Evolutionary conservation across 2,797 vertebrate genomes (phyloP), one percentile per base, ranked within the genome.

Genomic region (Sternarchorhynchus goeldii): DNA sequence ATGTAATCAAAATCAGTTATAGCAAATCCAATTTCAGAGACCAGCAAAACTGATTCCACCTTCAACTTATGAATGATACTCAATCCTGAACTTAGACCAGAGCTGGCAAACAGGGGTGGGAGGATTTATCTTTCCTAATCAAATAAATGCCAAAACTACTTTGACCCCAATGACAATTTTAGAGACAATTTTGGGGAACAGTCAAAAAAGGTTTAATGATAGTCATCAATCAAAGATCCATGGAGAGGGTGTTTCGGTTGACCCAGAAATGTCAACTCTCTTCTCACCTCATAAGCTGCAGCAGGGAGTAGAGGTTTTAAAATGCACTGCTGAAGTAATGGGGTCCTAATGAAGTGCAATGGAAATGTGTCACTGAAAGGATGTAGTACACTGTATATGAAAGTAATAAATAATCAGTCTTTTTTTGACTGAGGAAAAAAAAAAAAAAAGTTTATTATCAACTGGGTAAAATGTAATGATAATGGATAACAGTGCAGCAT

Each of bases 211-310:
- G 32, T 62, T 75, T 82, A 84, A 86, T 83, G 82, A 84, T 82
- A 63, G 32, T 79, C 79, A 87, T 86, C 85, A 85, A 81, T 87
- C 86, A 84, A 58, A 68, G 50, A 71, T 18, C 41, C 67, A 81
- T 81, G 70, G 76, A 80, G 60, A 71, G 73, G 72, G 73, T 76
- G 72, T 82, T 85, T 66, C 69, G 18, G 59, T 39, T 67, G 78
- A 81, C 85, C 76, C 78, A 80, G 79, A 84, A 83, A 82, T 80
- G 81, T 86, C 81, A 82, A 75, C 62, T 70, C 53, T 29, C 57
- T 68, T 75, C 75, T 78, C 74, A 57, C 65, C 64, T 70, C 74
- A 25, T 58, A 29, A 78, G 75, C 68, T 73, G 62, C 75, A 78
- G 81, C 12, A 8, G 62, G 79, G 65, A 62, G 60, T 62, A 39